Conservation (phyloP, 2,888 invertebrate species). For the Macrophya alboannulata region DNA sequence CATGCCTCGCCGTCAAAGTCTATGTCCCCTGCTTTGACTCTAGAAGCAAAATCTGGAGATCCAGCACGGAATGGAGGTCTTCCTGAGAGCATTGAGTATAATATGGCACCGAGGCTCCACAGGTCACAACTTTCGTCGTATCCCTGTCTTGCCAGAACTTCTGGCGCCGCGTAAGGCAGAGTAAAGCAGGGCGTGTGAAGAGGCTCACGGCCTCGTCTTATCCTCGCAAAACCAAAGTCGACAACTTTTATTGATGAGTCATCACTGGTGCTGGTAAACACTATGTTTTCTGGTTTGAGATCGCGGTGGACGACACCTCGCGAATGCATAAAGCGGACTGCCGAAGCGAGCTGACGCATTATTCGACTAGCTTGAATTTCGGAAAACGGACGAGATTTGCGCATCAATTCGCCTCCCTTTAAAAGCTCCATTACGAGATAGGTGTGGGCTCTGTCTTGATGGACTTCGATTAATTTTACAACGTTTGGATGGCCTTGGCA, state of each 20-base stretch:
- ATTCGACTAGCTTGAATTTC: conserved; percentile 91
- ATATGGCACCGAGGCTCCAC: conserved; percentile 97
- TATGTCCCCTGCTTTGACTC: conserved; percentile 91
- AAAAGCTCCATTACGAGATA: conserved; percentile 95
- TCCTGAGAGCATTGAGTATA: conserved; percentile 94
- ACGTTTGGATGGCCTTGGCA: conserved; percentile 96
- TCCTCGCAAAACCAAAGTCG: conserved; percentile 97
- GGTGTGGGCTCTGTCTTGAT: conserved; percentile 91
- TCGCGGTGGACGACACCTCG: conserved; percentile 95
- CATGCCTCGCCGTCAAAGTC: conserved; percentile 88
- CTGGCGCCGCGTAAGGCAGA: conserved; percentile 96
- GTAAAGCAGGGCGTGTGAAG: conserved; percentile 96
- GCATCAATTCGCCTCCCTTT: conserved; percentile 91
- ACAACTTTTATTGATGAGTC: conserved; percentile 91
- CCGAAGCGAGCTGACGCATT: conserved; percentile 91
- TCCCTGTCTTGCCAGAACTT: conserved; percentile 89
- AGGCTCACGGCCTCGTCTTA: conserved; percentile 84
- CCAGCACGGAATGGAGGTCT: conserved; percentile 92
- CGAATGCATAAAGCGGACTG: conserved; percentile 92
- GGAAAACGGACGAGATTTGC: conserved; percentile 85
- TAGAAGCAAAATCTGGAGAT: conserved; percentile 88
- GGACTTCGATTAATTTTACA: conserved; percentile 91
- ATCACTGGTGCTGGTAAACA: conserved; percentile 84
- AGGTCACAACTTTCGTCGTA: conserved; percentile 97
- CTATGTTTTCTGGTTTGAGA: conserved; percentile 94